Conservation (phyloP, 2,113 vertebrate genomes). For the Dicerorhinus sumatrensis region DNA sequence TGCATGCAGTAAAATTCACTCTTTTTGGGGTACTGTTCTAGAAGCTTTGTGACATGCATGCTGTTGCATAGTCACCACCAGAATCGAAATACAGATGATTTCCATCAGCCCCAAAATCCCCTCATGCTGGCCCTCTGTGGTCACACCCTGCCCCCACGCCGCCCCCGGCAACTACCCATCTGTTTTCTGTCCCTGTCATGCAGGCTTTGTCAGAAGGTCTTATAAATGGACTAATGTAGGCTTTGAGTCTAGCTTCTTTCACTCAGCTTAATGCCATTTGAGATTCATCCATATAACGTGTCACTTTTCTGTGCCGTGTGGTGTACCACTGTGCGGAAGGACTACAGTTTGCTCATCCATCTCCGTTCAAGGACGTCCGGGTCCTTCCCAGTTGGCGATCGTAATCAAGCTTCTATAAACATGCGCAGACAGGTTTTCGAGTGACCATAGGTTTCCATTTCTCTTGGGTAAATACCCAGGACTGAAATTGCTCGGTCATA, state of each 20-base stretch:
- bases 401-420: neutral
- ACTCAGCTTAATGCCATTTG: accelerated
- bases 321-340: accelerated
- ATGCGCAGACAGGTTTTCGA: accelerated
- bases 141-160: neutral
- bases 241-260: neutral
- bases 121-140: neutral
- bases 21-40: neutral
- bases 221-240: neutral
- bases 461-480: neutral
- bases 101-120: neutral
- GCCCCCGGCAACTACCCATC: neutral
- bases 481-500: neutral
- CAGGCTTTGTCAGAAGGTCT: neutral
- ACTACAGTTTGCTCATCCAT: neutral
- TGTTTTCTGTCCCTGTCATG: neutral
- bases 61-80: too few relatives aligned
- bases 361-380: neutral
- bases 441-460: neutral
- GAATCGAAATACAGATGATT: neutral
- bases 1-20: neutral
- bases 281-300: accelerated
- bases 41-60: neutral
- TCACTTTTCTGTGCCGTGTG: neutral
- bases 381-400: neutral